A percentile compares a stretch with the other conserved stretches of the same genome.
Conservation (phyloP, 2,888 invertebrate species). For the Catocala fraxini region DNA sequence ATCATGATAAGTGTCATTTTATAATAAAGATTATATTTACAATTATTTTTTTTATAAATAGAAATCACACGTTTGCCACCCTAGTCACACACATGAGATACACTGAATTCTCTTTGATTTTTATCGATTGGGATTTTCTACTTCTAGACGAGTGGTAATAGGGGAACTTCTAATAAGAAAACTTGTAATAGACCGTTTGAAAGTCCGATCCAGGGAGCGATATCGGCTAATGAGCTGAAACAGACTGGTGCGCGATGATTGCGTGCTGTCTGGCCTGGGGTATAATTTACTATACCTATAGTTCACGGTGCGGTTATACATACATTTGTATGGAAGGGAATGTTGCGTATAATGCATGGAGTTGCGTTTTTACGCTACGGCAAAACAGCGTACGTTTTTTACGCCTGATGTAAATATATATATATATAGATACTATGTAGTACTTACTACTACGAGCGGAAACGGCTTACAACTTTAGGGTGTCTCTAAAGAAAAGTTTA, state of each 20-base stretch:
- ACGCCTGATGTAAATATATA: not conserved
- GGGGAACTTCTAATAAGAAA: constrained; percentile 86
- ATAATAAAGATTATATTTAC: too few species aligned
- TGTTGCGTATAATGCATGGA: constrained; percentile 3
- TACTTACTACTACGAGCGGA: not conserved
- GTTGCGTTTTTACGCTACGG: not conserved
- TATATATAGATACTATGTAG: too few species aligned
- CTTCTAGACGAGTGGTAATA: constrained; percentile 76
- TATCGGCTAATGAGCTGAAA: constrained; percentile 79
- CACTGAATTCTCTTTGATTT: constrained; percentile 64
- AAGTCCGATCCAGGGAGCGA: constrained; percentile 75
- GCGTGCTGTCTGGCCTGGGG: constrained; percentile 56
- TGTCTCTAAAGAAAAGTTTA: constrained; percentile 7
- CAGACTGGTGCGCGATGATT: constrained; percentile 61
- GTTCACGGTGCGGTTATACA: not conserved
- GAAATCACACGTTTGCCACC: too few species aligned
- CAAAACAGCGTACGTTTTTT: not conserved
- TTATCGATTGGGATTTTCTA: constrained; percentile 69
- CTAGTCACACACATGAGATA: not conserved
- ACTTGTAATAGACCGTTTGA: constrained; percentile 83
- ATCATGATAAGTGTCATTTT: too few species aligned
- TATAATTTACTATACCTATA: constrained; percentile 45
- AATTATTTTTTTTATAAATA: too few species aligned
- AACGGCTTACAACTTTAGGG: not conserved
- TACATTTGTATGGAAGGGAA: not conserved